Evolutionary conservation across 2,797 vertebrate species (phyloP), one percentile per base, ranked within the genome.

Genomic region (Lacerta agilis): DNA sequence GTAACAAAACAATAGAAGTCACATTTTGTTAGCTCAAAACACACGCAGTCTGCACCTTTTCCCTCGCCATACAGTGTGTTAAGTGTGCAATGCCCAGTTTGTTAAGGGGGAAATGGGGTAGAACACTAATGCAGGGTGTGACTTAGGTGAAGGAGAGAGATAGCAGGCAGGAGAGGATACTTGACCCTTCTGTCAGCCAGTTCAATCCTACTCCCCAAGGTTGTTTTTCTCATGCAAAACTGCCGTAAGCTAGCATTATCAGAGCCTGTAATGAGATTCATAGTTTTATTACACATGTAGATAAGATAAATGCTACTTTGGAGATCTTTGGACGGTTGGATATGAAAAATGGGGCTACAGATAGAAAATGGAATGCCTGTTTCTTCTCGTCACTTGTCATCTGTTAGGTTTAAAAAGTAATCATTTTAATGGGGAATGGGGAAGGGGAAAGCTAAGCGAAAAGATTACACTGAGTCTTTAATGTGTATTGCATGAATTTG

Each of bases 231-330:
- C 25, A 23, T 69, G 18, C 66, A 79, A 33, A 58, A 25, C 38
- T 81, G 36, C 18, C 29, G 7, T 45, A 29, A 49, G 13, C 25
- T 67, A 83, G 80, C 92, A 73, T 93, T 92, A 92, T 93, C 58
- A 90, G 92, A 91, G 75, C 91, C 45, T 87, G 86, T 94, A 95
- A 95, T 93, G 91, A 94, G 93, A 95, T 94, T 93, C 91, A 91
- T 94, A 89, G 86, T 94, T 94, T 93, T 94, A 95, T 94, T 91
- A 84, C 79, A 86, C 88, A 94, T 92, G 23, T 58, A 86, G 86
- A 92, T 89, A 92, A 94, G 94, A 91, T 94, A 94, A 90, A 94
- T 95, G 91, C 92, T 89, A 87, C 82, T 96, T 88, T 92, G 94
- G 90, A 91, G 86, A 85, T 89, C 88, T 2, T 93, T 96, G 94